Base-by-base conservation (phyloP, 2,888 invertebrate species). In the Oxytorus armatus region DNA sequence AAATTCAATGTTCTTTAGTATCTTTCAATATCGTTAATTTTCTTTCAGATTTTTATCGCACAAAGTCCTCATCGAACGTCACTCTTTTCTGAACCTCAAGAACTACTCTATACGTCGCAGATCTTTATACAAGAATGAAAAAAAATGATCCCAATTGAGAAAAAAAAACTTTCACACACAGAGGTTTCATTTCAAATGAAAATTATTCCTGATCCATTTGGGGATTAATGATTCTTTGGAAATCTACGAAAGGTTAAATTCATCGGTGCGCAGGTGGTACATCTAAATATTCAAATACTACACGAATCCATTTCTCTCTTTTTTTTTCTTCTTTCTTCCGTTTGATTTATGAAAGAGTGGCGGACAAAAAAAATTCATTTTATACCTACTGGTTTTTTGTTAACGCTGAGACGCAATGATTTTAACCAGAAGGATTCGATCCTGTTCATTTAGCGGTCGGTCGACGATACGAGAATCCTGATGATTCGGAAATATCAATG, bases 381-480 rank as follows among this genome's bases (percentile, higher is more conserved):
- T 76, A 81, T 83, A 83, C 83, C 83, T 83, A 83, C 83, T 83
- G 63, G 68, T 55, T 79, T n/a, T 55, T 80, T 68, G 74, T 77
- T 65, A 82, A 82, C 53, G 83, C 69, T 47, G 76, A 78, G 82
- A 78, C 73, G 82, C 44, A 77, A 81, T 73, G 69, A 77, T 81
- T 83, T 76, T 68, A 79, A 79, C 76, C 59, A 70, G 81, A 74
- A 79, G 73, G 69, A 79, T 81, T 79, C 76, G 73, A 69, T 72
- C 75, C 74, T 79, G 65, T 74, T 77, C 82, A 61, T 75, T 83
- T 77, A 78, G 79, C 73, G 55, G 75, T 77, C 73, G 73, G 75
- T 77, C 77, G 79, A 73, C 44, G 82, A 75, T 68, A 80, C 76
- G 81, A 73, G 82, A 77, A 81, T 79, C 83, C 83, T 83, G 79